A percentile compares a stretch with the other conserved stretches of the same genome.
phyloP scores from a whole-genome alignment of 2,888 invertebrate species.

The Drosophila anomelani region DNA sequence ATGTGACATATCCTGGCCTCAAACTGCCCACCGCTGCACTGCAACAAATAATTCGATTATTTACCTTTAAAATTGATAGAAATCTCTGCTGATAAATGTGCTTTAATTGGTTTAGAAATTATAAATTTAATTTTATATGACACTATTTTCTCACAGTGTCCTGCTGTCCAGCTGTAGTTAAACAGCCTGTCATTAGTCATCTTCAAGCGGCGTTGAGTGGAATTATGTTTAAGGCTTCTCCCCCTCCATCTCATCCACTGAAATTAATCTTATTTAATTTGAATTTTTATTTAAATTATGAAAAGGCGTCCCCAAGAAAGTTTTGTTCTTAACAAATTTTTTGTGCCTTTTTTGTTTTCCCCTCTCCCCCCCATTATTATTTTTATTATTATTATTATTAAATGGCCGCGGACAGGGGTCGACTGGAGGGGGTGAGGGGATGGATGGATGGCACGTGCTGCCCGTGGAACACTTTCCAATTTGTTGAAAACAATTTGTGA shows the following conservation, averaged over 20 bases:
- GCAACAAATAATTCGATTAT: not conserved
- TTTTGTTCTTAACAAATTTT: constrained; percentile 59
- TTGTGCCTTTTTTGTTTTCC: not conserved
- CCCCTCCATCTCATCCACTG: constrained; percentile 2
- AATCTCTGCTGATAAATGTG: not conserved
- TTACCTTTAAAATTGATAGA: not conserved
- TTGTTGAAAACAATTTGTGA: constrained; percentile 80
- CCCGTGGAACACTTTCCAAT: constrained; percentile 78
- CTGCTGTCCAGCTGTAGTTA: constrained; percentile 12
- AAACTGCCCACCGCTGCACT: constrained; percentile 1
- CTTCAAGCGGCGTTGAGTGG: constrained; percentile 79
- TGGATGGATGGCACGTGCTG: constrained; percentile 64
- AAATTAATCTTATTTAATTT: constrained; percentile 83
- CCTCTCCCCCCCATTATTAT: constrained; percentile 41
- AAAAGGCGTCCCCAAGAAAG: constrained; percentile 62
- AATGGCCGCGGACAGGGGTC: constrained; percentile 63
- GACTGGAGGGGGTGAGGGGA: not conserved
- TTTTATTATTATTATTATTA: constrained; percentile 73
- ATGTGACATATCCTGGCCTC: constrained; percentile 66
- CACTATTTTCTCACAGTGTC: constrained; percentile 15
- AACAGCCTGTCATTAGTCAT: constrained; percentile 75
- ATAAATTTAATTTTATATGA: no score
- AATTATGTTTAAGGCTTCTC: constrained; percentile 65
- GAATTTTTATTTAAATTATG: constrained; percentile 81
- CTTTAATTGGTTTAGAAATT: no score